Conservation (phyloP, 2,113 vertebrate genomes). For the Phaethon lepturus region DNA sequence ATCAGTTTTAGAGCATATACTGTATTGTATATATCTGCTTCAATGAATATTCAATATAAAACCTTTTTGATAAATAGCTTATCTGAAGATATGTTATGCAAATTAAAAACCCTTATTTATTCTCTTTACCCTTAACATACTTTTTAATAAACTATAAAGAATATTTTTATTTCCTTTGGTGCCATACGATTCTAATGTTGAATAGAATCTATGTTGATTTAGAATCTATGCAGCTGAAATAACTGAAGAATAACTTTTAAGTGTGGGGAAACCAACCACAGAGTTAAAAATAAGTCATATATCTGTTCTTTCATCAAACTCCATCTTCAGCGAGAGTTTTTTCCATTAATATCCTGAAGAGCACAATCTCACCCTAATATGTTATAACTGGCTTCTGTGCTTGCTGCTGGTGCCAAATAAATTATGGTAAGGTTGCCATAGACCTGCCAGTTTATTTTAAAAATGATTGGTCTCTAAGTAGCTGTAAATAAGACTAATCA, state of each 20-base stretch:
- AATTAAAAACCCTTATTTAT: neutral
- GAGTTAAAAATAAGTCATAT: neutral
- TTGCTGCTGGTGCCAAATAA: neutral
- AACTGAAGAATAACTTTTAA: neutral
- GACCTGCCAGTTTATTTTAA: conserved; percentile 2
- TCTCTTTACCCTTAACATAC: neutral
- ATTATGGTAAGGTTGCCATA: neutral
- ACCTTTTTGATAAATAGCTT: neutral
- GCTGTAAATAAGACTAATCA: conserved; percentile 51
- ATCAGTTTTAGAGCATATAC: neutral
- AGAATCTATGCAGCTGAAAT: neutral
- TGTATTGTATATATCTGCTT: neutral
- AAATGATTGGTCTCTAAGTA: conserved; percentile 7
- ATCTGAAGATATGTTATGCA: neutral
- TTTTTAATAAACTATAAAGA: neutral
- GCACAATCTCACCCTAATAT: neutral
- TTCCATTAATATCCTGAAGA: neutral
- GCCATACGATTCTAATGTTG: neutral
- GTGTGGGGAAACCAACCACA: neutral
- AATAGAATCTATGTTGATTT: too few species aligned
- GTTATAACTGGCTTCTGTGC: neutral
- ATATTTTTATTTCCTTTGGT: neutral
- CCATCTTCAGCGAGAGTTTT: neutral
- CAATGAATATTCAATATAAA: neutral
- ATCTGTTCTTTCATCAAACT: neutral